These are phyloP conservation scores for Ganaspis brasiliensis DNA, from an alignment of 2,888 invertebrate species.

Conservation along the genomic window DNA sequence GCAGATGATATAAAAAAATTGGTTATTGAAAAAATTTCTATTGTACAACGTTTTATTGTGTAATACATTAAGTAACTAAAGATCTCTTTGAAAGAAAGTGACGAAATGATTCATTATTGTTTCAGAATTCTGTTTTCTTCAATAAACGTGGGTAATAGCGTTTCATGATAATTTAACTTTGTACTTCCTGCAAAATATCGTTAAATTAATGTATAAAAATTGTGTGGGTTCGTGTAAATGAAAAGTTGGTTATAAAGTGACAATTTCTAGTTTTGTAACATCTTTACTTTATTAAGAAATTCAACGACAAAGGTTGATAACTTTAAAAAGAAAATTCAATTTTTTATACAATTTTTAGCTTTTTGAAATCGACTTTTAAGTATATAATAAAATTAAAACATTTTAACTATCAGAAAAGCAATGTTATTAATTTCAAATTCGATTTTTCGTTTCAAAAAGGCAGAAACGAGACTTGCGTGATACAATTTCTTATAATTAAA, in stretches of 20 bases:
- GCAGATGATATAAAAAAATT: slow-evolving; percentile 3
- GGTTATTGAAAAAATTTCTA: background rate
- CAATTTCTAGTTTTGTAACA: background rate
- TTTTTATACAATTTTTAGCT: too few relatives aligned
- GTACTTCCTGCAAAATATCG: slow-evolving; percentile 14
- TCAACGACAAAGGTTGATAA: too few relatives aligned
- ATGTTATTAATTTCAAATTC: too few relatives aligned
- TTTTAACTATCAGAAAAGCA: too few relatives aligned
- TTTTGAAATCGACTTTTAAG: too few relatives aligned
- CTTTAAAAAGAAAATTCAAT: too few relatives aligned
- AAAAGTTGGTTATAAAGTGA: background rate
- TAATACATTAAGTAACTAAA: slow-evolving; percentile 32
- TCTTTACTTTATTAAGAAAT: background rate
- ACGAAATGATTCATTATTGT: slow-evolving; percentile 36
- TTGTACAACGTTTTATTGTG: slow-evolving; percentile 33
- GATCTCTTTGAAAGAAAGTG: slow-evolving; percentile 28
- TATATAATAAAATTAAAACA: too few relatives aligned
- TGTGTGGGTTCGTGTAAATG: slow-evolving; percentile 14
- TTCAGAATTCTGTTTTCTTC: slow-evolving; percentile 33
- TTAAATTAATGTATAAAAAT: background rate
- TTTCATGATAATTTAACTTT: slow-evolving; percentile 16
- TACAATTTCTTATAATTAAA: too few relatives aligned
- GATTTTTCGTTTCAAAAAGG: too few relatives aligned
- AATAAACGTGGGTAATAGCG: slow-evolving; percentile 34
- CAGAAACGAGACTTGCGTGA: too few relatives aligned